Base-by-base conservation (phyloP, 1,140 invertebrate genomes). In the Geopemphigus sp. region DNA sequence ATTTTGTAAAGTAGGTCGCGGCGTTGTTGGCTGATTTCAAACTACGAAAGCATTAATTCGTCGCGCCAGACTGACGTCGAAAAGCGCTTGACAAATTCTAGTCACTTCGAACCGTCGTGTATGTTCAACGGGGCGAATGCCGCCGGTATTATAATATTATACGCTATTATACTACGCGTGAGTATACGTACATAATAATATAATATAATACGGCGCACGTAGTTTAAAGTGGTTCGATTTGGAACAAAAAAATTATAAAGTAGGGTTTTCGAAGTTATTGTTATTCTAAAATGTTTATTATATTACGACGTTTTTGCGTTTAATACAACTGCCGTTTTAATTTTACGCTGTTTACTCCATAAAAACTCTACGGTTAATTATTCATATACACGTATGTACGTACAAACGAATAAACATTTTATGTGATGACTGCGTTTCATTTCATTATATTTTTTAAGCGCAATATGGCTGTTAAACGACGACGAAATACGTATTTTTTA, bases 1-100 rank as follows among this genome's bases (percentile, higher is more conserved):
- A 29, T 64, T 64, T 64, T 64, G 29, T 64, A 64, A 66, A 68
- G 39, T 68, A 68, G 39, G 64, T 47, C 39, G 63, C n/a, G 24
- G 61, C 64, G 39, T 47, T n/a, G n/a, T n/a, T 14, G 32, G 39
- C 15, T 68, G 39, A 47, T 68, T 68, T 68, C 64, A 17, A 68
- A 68, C 64, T 47, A 45, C 39, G 39, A 68, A 39, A 66, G 17
- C 63, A 66, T 66, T 66, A 66, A 45, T 66, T 66, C 39, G 63
- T 66, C 29, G 29, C 11, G 17, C 4, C 10, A 22, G 3, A 6
- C n/a, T 11, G 11, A 68, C 39, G 12, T 24, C 12, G 39, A 24
- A 24, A 5, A 66, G n/a, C n/a, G n/a, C 12, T 22, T 11, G 10
- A 66, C 64, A 66, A 66, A 66, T 66, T 45, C 64, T 66, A 47